Evolutionary conservation across 2,888 invertebrate species (phyloP).

Genomic region (Folsomia candida): DNA sequence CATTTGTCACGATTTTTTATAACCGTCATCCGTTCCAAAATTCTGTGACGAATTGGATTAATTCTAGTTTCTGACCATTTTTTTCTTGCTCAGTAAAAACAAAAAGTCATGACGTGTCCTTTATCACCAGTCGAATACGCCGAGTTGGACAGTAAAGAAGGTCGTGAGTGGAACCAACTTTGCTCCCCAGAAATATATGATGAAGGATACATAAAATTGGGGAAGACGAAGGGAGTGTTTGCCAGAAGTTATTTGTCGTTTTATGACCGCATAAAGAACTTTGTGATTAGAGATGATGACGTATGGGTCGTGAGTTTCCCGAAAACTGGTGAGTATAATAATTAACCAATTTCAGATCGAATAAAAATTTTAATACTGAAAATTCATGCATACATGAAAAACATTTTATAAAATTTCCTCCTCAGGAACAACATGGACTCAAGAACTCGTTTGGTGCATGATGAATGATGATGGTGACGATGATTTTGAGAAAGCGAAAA

Average conservation of each 20-base stretch:
- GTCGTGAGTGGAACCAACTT: constrained; percentile 51
- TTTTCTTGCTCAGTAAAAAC: too few relatives aligned
- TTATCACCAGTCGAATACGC: constrained; percentile 51
- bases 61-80: too few relatives aligned
- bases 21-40: too few relatives aligned
- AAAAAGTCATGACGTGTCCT: too few relatives aligned
- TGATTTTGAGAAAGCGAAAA: constrained; percentile 62
- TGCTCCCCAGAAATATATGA: constrained; percentile 35
- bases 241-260: constrained; percentile 35
- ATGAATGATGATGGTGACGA: constrained; percentile 62
- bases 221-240: constrained; percentile 31
- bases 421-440: constrained; percentile 73
- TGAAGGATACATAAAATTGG: constrained; percentile 25
- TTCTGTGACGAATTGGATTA: too few relatives aligned
- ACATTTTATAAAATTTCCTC: too few relatives aligned
- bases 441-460: constrained; percentile 72
- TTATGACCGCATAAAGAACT: constrained; percentile 55
- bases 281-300: constrained; percentile 58
- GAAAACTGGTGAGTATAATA: constrained; percentile 58
- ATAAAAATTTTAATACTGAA: not conserved
- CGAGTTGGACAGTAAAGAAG: constrained; percentile 52
- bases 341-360: not conserved
- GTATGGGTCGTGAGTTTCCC: constrained; percentile 62
- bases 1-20: too few relatives aligned
- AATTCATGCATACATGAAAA: not conserved